Evolutionary conservation across 2,113 vertebrate species (phyloP).

Genomic region (Smithornis capensis): DNA sequence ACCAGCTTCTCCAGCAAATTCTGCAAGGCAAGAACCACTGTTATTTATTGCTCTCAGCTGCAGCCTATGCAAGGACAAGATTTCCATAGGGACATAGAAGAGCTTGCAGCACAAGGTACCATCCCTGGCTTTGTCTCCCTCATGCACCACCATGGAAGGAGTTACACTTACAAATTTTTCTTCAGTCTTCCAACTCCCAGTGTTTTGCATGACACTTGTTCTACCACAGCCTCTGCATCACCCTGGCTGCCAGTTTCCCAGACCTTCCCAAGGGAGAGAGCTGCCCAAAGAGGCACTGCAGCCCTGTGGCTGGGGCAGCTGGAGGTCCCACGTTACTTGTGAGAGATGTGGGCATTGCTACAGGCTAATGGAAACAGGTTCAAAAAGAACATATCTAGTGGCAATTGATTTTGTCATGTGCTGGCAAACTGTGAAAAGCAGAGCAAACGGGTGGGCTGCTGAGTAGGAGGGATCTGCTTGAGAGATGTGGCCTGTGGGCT

Average conservation of each 20-base stretch:
- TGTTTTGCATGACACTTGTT: not conserved
- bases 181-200: not conserved
- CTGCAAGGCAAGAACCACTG: not conserved
- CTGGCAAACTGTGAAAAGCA: not conserved
- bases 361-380: not conserved
- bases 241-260: not conserved
- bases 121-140: not conserved
- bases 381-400: not conserved
- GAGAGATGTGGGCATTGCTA: rapidly evolving
- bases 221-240: not conserved
- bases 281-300: not conserved
- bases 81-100: not conserved
- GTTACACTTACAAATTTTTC: rapidly evolving
- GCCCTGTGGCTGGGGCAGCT: rapidly evolving
- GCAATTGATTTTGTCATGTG: not conserved
- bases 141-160: not conserved
- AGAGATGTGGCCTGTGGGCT: not conserved
- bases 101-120: not conserved
- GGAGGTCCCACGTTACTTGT: rapidly evolving
- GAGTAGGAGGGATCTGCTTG: not conserved
- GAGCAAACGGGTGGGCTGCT: rapidly evolving
- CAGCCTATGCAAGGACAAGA: not conserved
- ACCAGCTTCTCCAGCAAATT: not conserved
- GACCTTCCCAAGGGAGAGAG: not conserved
- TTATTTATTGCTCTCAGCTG: not conserved